Evolutionary conservation across 1,140 invertebrate species (phyloP), one percentile per base, ranked within the genome.

Genomic region (Chymomyza costata): DNA sequence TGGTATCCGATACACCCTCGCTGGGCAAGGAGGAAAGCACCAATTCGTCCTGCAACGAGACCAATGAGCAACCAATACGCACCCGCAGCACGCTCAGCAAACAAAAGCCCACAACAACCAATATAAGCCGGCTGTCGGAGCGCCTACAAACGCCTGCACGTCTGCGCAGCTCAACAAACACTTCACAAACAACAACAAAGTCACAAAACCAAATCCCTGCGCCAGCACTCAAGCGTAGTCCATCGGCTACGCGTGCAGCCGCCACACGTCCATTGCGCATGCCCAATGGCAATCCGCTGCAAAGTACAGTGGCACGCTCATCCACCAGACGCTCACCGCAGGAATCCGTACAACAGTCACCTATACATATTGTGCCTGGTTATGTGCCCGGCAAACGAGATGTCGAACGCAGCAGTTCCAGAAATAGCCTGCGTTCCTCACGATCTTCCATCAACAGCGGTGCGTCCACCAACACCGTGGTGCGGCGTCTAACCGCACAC

Each of bases 1-100:
- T 95, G 16, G 92, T 94, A 38, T 95, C 93, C 0, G 94, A 95
- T 74, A 94, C 92, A 1, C 89, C 93, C 1, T 94, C 93, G 37
- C 92, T 94, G 53, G 92, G 91, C 46, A 85, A 85, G 30, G 81
- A 84, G 11, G 81, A 85, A 30, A 86, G 84, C 18, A 91, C 92
- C 2, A 83, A 83, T 28, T 93, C 92, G 0, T 93, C 92, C 0
- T 90, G 88, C 65, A 93, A 92, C 62, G 90, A 82, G 50, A 64
- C 53, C 10, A 71, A 60, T 13, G 82, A 84, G 10, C 50, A 59
- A 10, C 71, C 71, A 6, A 31, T 34, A 11, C 54, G 59, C n/a
- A 51, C 66, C 6, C 44, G 60, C 1, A 52, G 68, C 32, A 13
- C 2, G 31, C 39, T 73, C 13, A 52, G 70, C 39, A 78, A 80